Evolutionary conservation across 2,113 vertebrate genomes (phyloP).

Genomic region (Rattus norvegicus): DNA sequence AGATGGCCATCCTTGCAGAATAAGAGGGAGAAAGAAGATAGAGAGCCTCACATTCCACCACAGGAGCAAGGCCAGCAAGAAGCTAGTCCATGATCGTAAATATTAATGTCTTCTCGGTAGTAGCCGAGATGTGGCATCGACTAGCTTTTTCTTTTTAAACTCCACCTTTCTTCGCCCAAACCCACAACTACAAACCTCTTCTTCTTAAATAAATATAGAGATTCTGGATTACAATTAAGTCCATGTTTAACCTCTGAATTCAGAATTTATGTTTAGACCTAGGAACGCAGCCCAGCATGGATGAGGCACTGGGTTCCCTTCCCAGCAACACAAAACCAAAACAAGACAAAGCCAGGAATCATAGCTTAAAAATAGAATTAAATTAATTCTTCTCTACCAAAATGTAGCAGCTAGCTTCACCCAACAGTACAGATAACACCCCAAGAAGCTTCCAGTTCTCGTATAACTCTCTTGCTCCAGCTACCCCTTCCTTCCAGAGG

Average conservation of each 20-base stretch:
- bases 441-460: neutral
- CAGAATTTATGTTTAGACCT: neutral
- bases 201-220: neutral
- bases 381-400: neutral
- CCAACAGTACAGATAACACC: neutral
- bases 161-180: neutral
- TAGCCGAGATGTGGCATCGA: neutral
- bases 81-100: neutral
- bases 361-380: slow-evolving; percentile 1
- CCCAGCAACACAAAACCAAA: neutral
- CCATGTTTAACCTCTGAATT: slow-evolving; percentile 20
- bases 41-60: neutral
- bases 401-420: neutral
- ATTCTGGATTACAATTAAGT: neutral
- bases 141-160: neutral
- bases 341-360: neutral
- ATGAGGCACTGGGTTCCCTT: neutral
- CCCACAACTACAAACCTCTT: neutral
- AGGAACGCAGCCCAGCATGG: neutral
- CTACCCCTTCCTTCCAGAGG: neutral
- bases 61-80: neutral
- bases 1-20: neutral
- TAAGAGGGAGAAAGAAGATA: neutral
- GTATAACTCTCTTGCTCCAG: neutral
- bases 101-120: neutral